Conservation (phyloP, 2,113 vertebrate genomes). For the Neodontobutis hainanensis region DNA sequence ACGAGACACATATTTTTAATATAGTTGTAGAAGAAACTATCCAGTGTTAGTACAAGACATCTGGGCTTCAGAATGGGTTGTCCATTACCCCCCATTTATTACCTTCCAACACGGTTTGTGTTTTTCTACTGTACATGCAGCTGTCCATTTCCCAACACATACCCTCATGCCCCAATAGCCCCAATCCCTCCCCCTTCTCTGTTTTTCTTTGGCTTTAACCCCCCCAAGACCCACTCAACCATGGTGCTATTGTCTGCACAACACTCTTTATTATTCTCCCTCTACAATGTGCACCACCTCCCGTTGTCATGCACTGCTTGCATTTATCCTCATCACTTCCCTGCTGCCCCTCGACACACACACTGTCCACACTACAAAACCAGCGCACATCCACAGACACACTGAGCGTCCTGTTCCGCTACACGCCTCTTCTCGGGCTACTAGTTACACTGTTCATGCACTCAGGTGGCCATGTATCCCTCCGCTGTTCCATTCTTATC, state of each 20-base stretch:
- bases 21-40: too few relatives aligned
- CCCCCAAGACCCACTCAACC: constrained; percentile 26
- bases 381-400: constrained; percentile 4
- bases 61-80: constrained; percentile 1
- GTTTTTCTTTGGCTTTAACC: constrained; percentile 19
- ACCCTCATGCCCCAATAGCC: neutral
- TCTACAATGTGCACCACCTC: constrained; percentile 37
- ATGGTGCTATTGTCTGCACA: constrained; percentile 55
- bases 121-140: constrained; percentile 46
- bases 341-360: constrained; percentile 33
- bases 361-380: constrained; percentile 17
- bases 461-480: constrained; percentile 45
- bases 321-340: constrained; percentile 62
- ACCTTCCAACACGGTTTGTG: constrained; percentile 36
- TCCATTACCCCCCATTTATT: constrained; percentile 33
- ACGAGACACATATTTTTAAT: too few relatives aligned
- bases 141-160: constrained; percentile 50
- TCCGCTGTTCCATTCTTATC: constrained; percentile 51
- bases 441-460: constrained; percentile 50
- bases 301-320: constrained; percentile 18
- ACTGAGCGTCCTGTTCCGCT: constrained; percentile 25
- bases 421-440: constrained; percentile 38
- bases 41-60: neutral
- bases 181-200: neutral
- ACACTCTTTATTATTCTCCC: constrained; percentile 52